Evolutionary conservation across 2,113 vertebrate genomes (phyloP).

Genomic region (Laterallus jamaicensis): DNA sequence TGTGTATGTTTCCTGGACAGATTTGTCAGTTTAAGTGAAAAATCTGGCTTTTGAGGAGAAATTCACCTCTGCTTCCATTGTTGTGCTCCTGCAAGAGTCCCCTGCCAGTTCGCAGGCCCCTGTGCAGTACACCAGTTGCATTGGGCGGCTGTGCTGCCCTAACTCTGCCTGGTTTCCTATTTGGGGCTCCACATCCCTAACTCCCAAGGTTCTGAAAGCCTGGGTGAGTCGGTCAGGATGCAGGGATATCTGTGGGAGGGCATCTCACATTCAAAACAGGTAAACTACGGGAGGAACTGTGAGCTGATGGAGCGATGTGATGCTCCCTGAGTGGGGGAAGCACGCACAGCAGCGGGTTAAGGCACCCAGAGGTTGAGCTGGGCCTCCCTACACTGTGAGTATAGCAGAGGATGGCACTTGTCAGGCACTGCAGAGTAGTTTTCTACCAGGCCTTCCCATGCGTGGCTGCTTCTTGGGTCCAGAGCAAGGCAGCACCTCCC

Average conservation of each 20-base stretch:
- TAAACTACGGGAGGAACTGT: neutral
- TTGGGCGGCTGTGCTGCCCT: neutral
- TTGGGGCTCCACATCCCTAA: neutral
- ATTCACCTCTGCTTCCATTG: neutral
- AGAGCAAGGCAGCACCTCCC: rapidly evolving
- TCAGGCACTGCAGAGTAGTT: neutral
- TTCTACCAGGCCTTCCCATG: rapidly evolving
- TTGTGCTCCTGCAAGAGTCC: neutral
- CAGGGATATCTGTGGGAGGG: rapidly evolving
- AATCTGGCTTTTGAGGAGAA: neutral
- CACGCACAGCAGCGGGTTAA: rapidly evolving
- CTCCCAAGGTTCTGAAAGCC: neutral
- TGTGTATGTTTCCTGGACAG: neutral
- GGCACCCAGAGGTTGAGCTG: neutral
- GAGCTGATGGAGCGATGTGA: too few species aligned
- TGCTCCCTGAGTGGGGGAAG: neutral
- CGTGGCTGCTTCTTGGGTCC: neutral
- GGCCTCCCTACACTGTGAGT: neutral
- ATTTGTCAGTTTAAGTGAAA: neutral
- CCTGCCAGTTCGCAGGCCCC: neutral
- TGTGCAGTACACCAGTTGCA: rapidly evolving
- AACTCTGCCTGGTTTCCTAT: neutral
- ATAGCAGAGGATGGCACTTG: neutral
- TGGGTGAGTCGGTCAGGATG: neutral
- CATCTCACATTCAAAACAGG: neutral